phyloP scores from a whole-genome alignment of 2,888 invertebrate genomes.

The Panorpa germanica region DNA sequence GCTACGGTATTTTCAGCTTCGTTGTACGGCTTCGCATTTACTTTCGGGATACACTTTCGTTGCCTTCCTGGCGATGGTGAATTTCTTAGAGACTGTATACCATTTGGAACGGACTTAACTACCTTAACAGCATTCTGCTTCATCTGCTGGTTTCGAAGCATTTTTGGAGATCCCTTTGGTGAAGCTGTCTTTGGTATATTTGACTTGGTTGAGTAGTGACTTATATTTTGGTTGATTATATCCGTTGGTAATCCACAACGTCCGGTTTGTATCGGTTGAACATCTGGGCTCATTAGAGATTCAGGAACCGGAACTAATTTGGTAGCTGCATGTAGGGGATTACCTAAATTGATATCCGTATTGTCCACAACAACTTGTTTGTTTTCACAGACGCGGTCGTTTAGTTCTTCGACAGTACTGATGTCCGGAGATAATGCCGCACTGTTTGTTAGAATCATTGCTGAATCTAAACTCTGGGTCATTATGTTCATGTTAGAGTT shows the following conservation, averaged over 20 bases:
- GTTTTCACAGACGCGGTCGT: constrained; percentile 16
- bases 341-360: constrained; percentile 17
- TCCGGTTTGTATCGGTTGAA: constrained; percentile 16
- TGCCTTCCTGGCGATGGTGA: constrained; percentile 21
- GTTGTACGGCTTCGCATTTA: no score
- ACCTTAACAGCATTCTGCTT: constrained; percentile 18
- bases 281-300: constrained; percentile 67
- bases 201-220: no score
- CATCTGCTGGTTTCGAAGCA: constrained; percentile 18
- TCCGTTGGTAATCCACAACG: constrained; percentile 18
- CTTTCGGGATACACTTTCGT: constrained; percentile 15
- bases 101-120: no score
- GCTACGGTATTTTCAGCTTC: constrained; percentile 8
- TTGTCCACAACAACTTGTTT: no score
- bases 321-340: constrained; percentile 58
- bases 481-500: constrained; percentile 25
- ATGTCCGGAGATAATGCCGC: constrained; percentile 16
- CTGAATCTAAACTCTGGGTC: constrained; percentile 44
- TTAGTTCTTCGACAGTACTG: constrained; percentile 14
- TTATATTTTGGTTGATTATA: no score
- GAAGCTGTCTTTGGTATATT: constrained; percentile 23
- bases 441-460: constrained; percentile 27
- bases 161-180: constrained; percentile 22
- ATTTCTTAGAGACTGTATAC: no score
- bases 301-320: constrained; percentile 80